Base-by-base conservation (phyloP, 2,888 invertebrate genomes). In the Pemphredon lugubris region DNA sequence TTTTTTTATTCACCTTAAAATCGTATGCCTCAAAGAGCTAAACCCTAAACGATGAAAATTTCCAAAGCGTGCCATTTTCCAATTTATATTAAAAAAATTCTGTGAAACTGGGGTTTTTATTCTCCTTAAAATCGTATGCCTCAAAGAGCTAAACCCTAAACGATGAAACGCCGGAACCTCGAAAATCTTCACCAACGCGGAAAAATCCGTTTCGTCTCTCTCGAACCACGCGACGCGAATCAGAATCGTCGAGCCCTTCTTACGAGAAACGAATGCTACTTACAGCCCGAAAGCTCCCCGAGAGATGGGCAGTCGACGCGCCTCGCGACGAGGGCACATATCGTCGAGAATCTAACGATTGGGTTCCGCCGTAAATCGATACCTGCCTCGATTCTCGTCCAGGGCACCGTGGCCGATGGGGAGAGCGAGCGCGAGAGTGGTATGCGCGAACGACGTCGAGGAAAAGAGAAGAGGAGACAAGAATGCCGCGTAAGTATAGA, bases 401-500 rank as follows among this genome's bases (percentile, higher is more conserved):
- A 32, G 59, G 42, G 45, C 42, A 59, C 18, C 54, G 14, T 61
- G 39, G 48, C 14, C 18, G 59, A 50, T 37, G 20, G 44, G 30
- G 58, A 47, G 42, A 20, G 9, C 30, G 23, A 39, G 40, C 13
- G 16, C 20, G 9, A n/a, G 66, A 44, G 47, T 11, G 26, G 40
- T 57, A 45, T n/a, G n/a, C 30, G 40, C 48, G 6, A 37, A 14
- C 30, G 14, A 23, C 26, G 34, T 20, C n/a, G 55, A 37, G 55
- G 20, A 45, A 20, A 48, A 42, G 45, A 54, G 39, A 71, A 63
- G 63, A 65, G 44, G 63, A 72, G 79, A 76, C 76, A 79, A 75
- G 81, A 83, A 75, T 65, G 77, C 83, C 85, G 84, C 86, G 82
- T 86, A 86, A 85, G 83, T 85, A 88, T 87, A 86, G 87, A 84